Evolutionary conservation across 2,797 vertebrate genomes (phyloP).

Genomic region (Characodon lateralis): DNA sequence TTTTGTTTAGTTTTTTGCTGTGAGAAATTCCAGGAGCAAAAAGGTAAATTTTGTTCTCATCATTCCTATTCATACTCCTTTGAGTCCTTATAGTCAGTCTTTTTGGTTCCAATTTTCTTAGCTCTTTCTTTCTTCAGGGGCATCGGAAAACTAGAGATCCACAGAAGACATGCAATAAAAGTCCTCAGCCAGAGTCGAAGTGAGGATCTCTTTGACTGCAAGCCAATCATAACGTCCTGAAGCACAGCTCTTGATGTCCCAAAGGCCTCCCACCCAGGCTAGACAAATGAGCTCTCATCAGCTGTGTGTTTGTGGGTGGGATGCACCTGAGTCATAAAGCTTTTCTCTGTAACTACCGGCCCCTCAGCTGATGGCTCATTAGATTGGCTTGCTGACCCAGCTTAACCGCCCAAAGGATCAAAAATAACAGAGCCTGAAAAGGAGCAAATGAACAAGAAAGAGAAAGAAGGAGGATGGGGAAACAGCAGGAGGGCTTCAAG

Average conservation of each 20-base stretch:
- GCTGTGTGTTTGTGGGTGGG: constrained; percentile 50
- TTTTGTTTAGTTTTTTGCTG: neutral
- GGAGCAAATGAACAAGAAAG: constrained; percentile 43
- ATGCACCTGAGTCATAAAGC: constrained; percentile 65
- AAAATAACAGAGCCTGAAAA: constrained; percentile 54
- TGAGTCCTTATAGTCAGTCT: neutral
- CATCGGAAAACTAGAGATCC: constrained; percentile 7
- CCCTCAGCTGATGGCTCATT: constrained; percentile 46
- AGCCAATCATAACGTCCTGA: constrained; percentile 15
- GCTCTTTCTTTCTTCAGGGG: neutral
- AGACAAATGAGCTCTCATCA: constrained; percentile 32
- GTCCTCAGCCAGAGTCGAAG: constrained; percentile 13
- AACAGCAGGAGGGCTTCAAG: constrained; percentile 35
- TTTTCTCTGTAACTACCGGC: constrained; percentile 44
- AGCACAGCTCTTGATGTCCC: constrained; percentile 24
- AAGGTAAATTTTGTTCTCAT: neutral
- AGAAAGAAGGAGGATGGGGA: constrained; percentile 36
- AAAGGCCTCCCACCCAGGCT: constrained; percentile 19
- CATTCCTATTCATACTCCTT: neutral
- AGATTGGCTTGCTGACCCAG: constrained; percentile 44
- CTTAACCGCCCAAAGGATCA: constrained; percentile 36
- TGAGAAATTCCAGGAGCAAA: neutral
- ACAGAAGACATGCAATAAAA: constrained; percentile 4
- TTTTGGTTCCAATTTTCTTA: neutral
- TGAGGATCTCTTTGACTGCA: constrained; percentile 15